Percentiles rank a stretch among this genome's conserved stretches.
Conservation (phyloP, 2,113 vertebrate species). For the Collichthys lucidus region DNA sequence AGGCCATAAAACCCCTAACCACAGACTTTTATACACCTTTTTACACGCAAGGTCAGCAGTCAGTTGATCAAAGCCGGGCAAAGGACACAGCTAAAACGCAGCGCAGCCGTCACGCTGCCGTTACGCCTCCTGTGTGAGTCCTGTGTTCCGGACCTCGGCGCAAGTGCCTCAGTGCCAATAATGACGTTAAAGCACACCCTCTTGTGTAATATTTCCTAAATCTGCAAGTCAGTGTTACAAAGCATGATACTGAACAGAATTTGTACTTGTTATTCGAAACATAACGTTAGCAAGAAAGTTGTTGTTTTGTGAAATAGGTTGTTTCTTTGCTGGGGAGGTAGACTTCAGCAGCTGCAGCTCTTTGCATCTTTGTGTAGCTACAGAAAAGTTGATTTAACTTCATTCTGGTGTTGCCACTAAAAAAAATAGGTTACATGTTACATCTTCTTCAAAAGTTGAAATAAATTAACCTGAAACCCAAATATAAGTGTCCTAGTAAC, state of each 20-base stretch:
- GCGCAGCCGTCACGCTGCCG: too few species aligned
- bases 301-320: not conserved
- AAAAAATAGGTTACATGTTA: conserved; percentile 5
- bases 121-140: too few species aligned
- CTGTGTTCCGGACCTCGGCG: too few species aligned
- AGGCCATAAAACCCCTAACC: too few species aligned
- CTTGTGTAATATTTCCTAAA: too few species aligned
- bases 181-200: too few species aligned
- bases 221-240: not conserved
- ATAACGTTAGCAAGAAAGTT: not conserved
- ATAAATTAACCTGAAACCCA: conserved; percentile 18
- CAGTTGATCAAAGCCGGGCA: too few species aligned
- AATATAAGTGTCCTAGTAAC: conserved; percentile 26
- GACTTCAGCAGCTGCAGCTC: not conserved
- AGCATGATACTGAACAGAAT: not conserved
- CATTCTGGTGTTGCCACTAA: not conserved
- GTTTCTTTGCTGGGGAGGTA: not conserved
- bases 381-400: not conserved
- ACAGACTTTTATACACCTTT: too few species aligned
- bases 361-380: not conserved
- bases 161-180: too few species aligned
- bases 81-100: too few species aligned
- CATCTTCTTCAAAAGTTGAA: conserved; percentile 8
- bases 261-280: not conserved
- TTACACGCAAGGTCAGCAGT: too few species aligned